Percentiles rank a stretch among this genome's conserved stretches.
phyloP scores from a whole-genome alignment of 2,888 invertebrate species.

The Rhagonycha lutea region DNA sequence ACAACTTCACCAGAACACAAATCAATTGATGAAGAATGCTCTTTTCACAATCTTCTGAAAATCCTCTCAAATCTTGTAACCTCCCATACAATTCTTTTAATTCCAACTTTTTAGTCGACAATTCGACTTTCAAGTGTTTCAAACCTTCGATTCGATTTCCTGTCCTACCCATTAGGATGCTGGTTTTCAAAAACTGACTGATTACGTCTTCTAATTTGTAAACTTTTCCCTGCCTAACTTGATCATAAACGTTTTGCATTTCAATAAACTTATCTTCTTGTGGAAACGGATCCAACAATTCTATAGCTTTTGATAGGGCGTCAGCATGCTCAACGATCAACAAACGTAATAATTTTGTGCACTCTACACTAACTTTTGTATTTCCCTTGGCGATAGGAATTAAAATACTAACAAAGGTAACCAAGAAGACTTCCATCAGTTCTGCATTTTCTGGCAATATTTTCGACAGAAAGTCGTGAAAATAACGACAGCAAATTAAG shows the following conservation, averaged over 20 bases:
- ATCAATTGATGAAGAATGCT: constrained; percentile 68
- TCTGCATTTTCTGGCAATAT: constrained; percentile 54
- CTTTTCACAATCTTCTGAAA: constrained; percentile 67
- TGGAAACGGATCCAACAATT: constrained; percentile 60
- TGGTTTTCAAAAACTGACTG: constrained; percentile 57
- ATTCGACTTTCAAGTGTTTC: constrained; percentile 57
- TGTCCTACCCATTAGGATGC: constrained; percentile 43
- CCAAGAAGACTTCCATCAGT: constrained; percentile 57
- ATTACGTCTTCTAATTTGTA: constrained; percentile 55
- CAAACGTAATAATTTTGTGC: constrained; percentile 57
- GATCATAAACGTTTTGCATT: constrained; percentile 46
- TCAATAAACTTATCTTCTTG: constrained; percentile 46
- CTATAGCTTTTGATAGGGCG: constrained; percentile 55
- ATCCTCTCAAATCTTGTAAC: constrained; percentile 60
- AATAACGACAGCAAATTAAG: constrained; percentile 49
- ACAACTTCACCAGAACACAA: constrained; percentile 61
- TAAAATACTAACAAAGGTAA: constrained; percentile 60
- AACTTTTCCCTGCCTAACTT: constrained; percentile 45
- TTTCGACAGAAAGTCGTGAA: constrained; percentile 54
- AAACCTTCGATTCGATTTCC: constrained; percentile 57
- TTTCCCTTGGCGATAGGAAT: constrained; percentile 54
- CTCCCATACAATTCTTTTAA: constrained; percentile 59
- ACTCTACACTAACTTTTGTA: constrained; percentile 47
- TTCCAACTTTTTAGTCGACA: constrained; percentile 60
- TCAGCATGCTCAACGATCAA: constrained; percentile 59